Base-by-base conservation (phyloP, 2,888 invertebrate genomes). In the Chorisops tibialis region DNA sequence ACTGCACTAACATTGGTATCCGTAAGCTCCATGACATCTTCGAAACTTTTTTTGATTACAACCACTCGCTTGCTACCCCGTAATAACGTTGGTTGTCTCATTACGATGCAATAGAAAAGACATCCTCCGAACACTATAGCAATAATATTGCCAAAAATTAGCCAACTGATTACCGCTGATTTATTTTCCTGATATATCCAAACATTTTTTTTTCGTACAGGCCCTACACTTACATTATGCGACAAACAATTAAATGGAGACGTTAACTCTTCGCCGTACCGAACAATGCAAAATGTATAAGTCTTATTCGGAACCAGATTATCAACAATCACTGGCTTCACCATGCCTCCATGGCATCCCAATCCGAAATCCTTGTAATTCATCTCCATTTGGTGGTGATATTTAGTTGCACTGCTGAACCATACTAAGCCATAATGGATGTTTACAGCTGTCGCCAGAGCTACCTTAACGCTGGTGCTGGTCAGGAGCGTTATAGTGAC, bases 21-120 rank as follows among this genome's bases (percentile, higher is more conserved):
- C 5, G 16, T 39, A 6, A 39, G 39, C 1, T 11, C 39, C 39
- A 39, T 16, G 2, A 39, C 39, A 14, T 39, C 39, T n/a, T 7
- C 12, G 6, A 12, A 6, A 2, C 12, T 39, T 12, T 39, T 39
- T 5, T 45, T 45, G 7, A 19, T 7, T 0, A 74, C 69, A 30
- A 73, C 21, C 0, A 73, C 72, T 62, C 73, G 71, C 19, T 72
- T 73, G 1, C 74, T 74, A 2, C 75, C 75, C 48, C 74, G 70
- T 43, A 76, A 61, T 0, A 75, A 65, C 63, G 73, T 68, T 1
- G 76, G 75, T 65, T 71, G 72, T 0, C 68, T 63, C 61, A 70
- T 74, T 1, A 76, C 68, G 7, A 72, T 70, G 19, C 73, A 68
- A 52, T 73, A 76, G 0, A 73, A 71, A 9, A 72, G 62, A 38